Evolutionary conservation across 2,888 invertebrate genomes (phyloP).

Genomic region (Dicranocentrus wangi): DNA sequence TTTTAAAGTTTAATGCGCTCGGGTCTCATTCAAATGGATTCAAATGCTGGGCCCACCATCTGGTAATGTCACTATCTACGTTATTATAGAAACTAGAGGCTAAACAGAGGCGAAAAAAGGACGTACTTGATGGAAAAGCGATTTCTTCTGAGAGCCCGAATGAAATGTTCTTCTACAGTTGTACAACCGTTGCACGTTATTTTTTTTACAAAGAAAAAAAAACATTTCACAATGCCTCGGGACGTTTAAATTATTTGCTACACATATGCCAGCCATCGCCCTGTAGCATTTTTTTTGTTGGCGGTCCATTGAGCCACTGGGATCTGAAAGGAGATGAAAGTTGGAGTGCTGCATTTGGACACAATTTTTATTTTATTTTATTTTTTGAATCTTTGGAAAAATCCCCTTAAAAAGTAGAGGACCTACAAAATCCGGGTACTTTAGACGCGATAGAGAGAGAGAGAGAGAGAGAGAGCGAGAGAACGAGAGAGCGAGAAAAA

Average conservation of each 20-base stretch:
- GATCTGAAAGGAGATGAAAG: neutral
- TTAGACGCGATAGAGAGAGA: neutral
- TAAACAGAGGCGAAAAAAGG: neutral
- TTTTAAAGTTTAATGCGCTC: constrained; percentile 62
- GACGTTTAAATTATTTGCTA: constrained; percentile 56
- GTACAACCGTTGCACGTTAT: neutral
- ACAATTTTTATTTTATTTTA: too few species aligned
- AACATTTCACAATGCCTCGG: constrained; percentile 24
- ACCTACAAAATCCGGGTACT: neutral
- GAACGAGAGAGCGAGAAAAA: too few species aligned
- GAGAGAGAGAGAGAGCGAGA: too few species aligned
- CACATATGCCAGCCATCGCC: constrained; percentile 7
- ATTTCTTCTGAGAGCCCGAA: neutral
- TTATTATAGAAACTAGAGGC: neutral
- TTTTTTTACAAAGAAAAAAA: too few species aligned
- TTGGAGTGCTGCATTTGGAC: too few species aligned
- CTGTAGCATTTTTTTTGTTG: too few species aligned
- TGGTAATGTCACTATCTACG: constrained; percentile 39
- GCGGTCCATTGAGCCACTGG: neutral
- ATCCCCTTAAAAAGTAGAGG: neutral
- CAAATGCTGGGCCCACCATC: neutral
- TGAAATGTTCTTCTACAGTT: neutral
- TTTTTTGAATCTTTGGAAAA: neutral
- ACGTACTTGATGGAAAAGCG: constrained; percentile 16
- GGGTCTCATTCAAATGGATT: constrained; percentile 55